Percentiles rank a stretch among this genome's conserved stretches.
These are phyloP conservation scores for Mesitornis unicolor DNA, from an alignment of 2,113 vertebrate species.

Conservation along the genomic window DNA sequence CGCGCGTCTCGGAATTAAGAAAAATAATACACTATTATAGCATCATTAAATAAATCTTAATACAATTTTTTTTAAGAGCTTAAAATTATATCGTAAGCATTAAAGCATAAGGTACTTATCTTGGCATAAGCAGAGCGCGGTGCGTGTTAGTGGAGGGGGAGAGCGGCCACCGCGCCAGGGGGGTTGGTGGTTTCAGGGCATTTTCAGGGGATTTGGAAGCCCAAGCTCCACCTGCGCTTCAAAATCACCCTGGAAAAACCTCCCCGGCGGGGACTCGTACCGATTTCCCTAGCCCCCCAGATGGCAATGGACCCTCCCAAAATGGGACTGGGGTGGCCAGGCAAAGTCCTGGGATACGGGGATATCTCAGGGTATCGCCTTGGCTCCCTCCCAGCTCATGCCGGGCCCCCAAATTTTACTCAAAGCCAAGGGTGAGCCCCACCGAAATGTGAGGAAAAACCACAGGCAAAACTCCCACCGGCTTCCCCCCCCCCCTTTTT, in stretches of 20 bases:
- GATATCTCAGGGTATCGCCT: not conserved
- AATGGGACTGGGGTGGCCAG: too few relatives aligned
- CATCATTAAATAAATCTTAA: constrained; percentile 54
- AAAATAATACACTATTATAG: constrained; percentile 45
- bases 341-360: not conserved
- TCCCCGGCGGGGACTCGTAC: not conserved
- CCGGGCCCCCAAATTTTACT: not conserved
- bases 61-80: constrained; percentile 49
- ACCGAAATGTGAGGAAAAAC: not conserved
- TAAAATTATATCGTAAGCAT: constrained; percentile 46
- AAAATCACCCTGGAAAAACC: not conserved
- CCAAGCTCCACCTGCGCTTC: not conserved
- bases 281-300: too few relatives aligned
- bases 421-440: not conserved
- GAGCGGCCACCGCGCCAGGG: not conserved
- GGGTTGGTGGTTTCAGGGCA: not conserved
- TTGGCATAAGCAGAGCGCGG: constrained; percentile 10
- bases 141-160: constrained; percentile 49
- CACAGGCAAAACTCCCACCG: not conserved
- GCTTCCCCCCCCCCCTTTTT: accelerated
- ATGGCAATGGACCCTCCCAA: too few relatives aligned
- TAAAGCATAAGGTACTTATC: constrained; percentile 50
- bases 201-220: not conserved
- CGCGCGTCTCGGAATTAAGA: not conserved
- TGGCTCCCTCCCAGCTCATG: not conserved